Conservation (phyloP, 2,797 vertebrate species). For the Lithobates pipiens region DNA sequence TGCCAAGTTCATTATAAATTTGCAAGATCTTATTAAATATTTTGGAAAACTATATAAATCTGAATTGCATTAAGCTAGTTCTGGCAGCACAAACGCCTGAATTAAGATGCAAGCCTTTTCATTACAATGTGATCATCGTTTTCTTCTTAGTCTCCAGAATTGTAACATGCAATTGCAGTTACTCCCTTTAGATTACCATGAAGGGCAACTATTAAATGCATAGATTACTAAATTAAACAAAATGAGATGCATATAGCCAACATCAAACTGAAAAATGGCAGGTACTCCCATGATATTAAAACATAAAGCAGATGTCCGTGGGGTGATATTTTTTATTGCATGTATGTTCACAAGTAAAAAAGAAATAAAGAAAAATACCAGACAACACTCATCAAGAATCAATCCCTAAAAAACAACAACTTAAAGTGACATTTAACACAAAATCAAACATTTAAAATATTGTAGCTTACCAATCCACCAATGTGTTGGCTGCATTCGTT, state of each 20-base stretch:
- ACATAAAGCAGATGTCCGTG: background rate
- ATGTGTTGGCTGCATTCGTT: no score
- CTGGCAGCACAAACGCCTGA: slow-evolving; percentile 42
- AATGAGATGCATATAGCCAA: slow-evolving; percentile 1
- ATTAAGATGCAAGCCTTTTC: slow-evolving; percentile 42
- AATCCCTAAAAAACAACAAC: no score
- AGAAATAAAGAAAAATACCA: no score
- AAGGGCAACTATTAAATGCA: slow-evolving; percentile 19
- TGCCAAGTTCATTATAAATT: slow-evolving; percentile 54
- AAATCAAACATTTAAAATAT: no score
- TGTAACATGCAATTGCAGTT: slow-evolving; percentile 17
- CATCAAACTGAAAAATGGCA: background rate
- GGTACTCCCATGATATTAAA: background rate
- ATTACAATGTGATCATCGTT: slow-evolving; percentile 34
- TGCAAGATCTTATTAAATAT: slow-evolving; percentile 53
- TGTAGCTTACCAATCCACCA: no score
- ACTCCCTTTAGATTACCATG: slow-evolving; percentile 12
- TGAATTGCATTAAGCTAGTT: slow-evolving; percentile 48
- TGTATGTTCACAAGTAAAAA: no score
- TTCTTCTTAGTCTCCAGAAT: slow-evolving; percentile 26
- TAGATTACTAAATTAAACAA: background rate
- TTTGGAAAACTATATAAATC: slow-evolving; percentile 55
- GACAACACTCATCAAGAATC: no score
- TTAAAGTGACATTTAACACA: no score
- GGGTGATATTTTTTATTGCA: no score